Evolutionary conservation across 2,888 invertebrate genomes (phyloP), one percentile per base, ranked within the genome.

Genomic region (Axea sp.): DNA sequence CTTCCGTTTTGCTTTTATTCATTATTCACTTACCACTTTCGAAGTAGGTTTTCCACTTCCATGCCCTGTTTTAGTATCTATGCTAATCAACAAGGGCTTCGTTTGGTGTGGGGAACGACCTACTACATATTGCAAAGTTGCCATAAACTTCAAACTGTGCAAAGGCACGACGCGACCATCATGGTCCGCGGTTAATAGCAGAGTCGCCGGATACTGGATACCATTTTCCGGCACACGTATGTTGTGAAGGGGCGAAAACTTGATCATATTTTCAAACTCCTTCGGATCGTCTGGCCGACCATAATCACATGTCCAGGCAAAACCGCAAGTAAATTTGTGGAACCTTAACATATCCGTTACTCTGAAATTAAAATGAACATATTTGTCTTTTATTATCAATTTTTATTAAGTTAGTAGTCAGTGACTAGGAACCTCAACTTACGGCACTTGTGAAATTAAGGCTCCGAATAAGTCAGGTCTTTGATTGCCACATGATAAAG

Each of bases 121-220:
- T 8, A 95, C 85, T 31, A 90, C 91, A 82, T 95, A 90, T 85
- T 99, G 99, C 69, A 99, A 89, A 80, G 95, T 92, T 1, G 99
- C 98, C 68, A 96, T 94, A 88, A 94, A 96, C 89, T 99, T 99
- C 39, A 98, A 91, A 71, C 98, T 97, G 90, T 99, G 99, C 77
- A 97, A 91, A 45, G 99, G 99, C 77, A 98, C 98, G 76, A 99
- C 99, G 79, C 99, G 93, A 89, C 99, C 98, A 89, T 99, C 98
- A 89, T 99, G 98, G 90, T 99, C 98, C 11, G 96, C 98, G n/a
- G 98, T 98, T 79, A 97, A 89, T 71, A 99, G 91, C 75, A 99
- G 89, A 11, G 94, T 94, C 9, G 98, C 93, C 3, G 99, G 99
- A 90, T 98, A 99, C 88, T 97, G 93, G 5, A 87, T 86, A 83